phyloP scores from a whole-genome alignment of 1,140 invertebrate genomes.

The Periplaneta americana region DNA sequence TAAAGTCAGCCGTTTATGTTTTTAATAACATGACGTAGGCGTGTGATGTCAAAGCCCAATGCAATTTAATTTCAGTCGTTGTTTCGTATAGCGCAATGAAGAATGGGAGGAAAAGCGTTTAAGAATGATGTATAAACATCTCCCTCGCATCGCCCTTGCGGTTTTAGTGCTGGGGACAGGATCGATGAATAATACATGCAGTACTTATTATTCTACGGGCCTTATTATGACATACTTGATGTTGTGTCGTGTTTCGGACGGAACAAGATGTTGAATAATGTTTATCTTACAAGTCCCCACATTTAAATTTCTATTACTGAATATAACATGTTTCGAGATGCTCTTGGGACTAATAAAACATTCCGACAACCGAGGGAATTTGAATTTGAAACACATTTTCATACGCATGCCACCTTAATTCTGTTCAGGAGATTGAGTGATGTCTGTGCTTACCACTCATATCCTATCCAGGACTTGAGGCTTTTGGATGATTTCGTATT shows the following conservation, averaged over 20 bases:
- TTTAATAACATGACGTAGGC: not conserved
- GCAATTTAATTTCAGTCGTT: too few species aligned
- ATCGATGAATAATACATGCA: not conserved
- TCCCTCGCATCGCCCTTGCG: not conserved
- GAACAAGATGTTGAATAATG: not conserved
- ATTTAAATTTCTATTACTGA: not conserved
- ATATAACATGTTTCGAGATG: not conserved
- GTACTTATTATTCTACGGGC: not conserved
- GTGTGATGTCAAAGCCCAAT: not conserved
- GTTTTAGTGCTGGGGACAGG: not conserved
- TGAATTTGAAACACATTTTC: not conserved
- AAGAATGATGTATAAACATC: not conserved
- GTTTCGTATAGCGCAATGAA: too few species aligned
- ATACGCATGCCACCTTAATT: not conserved
- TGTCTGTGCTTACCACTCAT: too few species aligned
- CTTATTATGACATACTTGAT: not conserved
- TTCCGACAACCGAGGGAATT: not conserved
- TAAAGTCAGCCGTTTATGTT: too few species aligned
- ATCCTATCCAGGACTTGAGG: too few species aligned
- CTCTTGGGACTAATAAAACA: not conserved
- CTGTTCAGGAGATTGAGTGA: too few species aligned
- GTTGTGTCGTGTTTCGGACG: not conserved
- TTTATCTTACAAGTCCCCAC: not conserved
- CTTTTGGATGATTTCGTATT: too few species aligned
- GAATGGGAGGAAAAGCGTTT: too few species aligned